Percentiles rank a stretch among this genome's conserved stretches.
Conservation (phyloP, 2,797 vertebrate genomes). For the Danio tinwini region DNA sequence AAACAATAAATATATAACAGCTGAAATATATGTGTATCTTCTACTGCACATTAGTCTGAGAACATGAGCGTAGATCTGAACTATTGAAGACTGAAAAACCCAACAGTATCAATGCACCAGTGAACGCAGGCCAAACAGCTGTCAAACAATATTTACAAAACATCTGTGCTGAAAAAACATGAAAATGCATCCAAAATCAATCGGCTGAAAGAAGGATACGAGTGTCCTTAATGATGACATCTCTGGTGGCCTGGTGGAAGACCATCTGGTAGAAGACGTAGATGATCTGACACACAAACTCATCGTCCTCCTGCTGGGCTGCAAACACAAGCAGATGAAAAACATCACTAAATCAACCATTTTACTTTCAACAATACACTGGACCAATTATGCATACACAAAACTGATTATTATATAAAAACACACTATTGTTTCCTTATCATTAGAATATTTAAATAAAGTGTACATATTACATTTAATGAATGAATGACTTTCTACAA, state of each 20-base stretch:
- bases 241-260: conserved; percentile 88
- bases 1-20: too few relatives aligned
- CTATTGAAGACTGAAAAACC: neutral
- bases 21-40: too few relatives aligned
- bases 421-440: neutral
- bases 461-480: too few relatives aligned
- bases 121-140: neutral
- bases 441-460: neutral
- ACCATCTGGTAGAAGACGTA: conserved; percentile 93
- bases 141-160: conserved; percentile 19
- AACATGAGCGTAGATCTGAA: neutral
- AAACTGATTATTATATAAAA: neutral
- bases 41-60: too few relatives aligned
- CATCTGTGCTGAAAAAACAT: conserved; percentile 3
- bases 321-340: conserved; percentile 27
- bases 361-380: neutral
- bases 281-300: conserved; percentile 90
- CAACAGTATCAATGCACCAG: neutral
- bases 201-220: conserved; percentile 80
- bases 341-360: conserved; percentile 21
- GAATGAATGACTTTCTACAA: too few relatives aligned
- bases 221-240: conserved; percentile 88
- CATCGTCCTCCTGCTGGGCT: conserved; percentile 81
- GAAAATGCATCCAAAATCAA: conserved; percentile 9
- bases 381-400: neutral